Base-by-base conservation (phyloP, 1,140 invertebrate species). In the Drosophila sechellia region DNA sequence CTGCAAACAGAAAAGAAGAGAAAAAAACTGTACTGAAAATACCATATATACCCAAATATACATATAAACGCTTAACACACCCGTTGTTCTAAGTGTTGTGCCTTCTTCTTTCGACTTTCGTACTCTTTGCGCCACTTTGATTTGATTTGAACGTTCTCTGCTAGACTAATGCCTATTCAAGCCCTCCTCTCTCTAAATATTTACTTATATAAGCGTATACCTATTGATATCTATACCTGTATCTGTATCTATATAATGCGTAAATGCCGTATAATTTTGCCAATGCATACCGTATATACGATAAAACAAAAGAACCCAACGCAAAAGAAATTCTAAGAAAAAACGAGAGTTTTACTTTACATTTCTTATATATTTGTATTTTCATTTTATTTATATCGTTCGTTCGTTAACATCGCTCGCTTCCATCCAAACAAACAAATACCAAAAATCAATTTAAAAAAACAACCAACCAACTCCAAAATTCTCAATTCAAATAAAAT, bases 341-440 rank as follows among this genome's bases (percentile, higher is more conserved):
- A 72, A 68, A 81, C 63, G 65, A 83, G 69, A 86, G 55, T 87
- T 87, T 79, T 87, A 89, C 83, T 87, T 87, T 87, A 87, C 84
- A 87, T 87, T 87, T 87, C 79, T 87, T 87, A 87, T 87, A 87
- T 87, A 87, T 89, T 87, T 87, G 84, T 87, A 90, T 91, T 91
- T 90, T 90, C 80, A 87, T 87, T 90, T 90, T 91, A 90, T 91
- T 91, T 90, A 87, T 90, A 90, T 91, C 90, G 90, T 90, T 91
- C 90, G 90, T 90, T 90, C 86, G 86, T 90, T 91, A 79, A 91
- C 90, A 91, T 91, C 90, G 90, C 90, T 86, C 83, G 84, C 90
- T 91, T 81, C 90, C 66, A 91, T 91, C 86, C 81, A 90, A 91
- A 79, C 69, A 76, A 86, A 81, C 74, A 75, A 77, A 80, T 61